phyloP scores from a whole-genome alignment of 2,113 vertebrate genomes.

The Rana temporaria region DNA sequence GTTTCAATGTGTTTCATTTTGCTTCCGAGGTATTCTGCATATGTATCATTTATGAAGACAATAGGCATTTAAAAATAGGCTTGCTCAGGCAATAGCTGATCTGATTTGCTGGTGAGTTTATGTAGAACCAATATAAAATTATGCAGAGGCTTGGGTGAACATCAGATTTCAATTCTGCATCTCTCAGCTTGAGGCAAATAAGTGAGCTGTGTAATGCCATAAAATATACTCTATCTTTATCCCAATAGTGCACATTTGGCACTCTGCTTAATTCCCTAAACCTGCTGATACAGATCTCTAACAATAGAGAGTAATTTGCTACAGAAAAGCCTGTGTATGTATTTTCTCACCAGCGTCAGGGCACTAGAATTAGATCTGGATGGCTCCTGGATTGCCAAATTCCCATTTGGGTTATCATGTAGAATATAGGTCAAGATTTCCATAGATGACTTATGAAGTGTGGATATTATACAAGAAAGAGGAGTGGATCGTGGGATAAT shows the following conservation, averaged over 20 bases:
- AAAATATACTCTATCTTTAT: constrained; percentile 35
- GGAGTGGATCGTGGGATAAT: constrained; percentile 4
- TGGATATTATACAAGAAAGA: neutral
- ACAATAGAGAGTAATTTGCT: constrained; percentile 40
- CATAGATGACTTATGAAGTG: constrained; percentile 38
- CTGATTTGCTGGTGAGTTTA: constrained; percentile 22
- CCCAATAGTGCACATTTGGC: constrained; percentile 34
- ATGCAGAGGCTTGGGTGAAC: constrained; percentile 24
- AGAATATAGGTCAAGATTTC: constrained; percentile 46
- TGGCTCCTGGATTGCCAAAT: constrained; percentile 21
- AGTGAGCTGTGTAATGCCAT: constrained; percentile 33
- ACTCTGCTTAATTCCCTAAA: constrained; percentile 36
- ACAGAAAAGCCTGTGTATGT: constrained; percentile 8
- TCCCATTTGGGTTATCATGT: constrained; percentile 24
- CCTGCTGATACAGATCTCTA: constrained; percentile 35
- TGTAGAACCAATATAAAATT: constrained; percentile 37
- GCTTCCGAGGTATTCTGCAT: constrained; percentile 38
- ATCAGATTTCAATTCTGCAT: constrained; percentile 18
- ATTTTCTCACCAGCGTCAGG: constrained; percentile 19
- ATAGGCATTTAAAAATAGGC: constrained; percentile 37
- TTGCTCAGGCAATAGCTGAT: constrained; percentile 24
- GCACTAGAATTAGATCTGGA: constrained; percentile 32
- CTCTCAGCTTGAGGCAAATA: constrained; percentile 34
- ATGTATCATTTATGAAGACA: constrained; percentile 51
- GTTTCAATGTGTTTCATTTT: constrained; percentile 43